Evolutionary conservation across 2,888 invertebrate species (phyloP), one percentile per base, ranked within the genome.

Genomic region (Luperina nickerlii): DNA sequence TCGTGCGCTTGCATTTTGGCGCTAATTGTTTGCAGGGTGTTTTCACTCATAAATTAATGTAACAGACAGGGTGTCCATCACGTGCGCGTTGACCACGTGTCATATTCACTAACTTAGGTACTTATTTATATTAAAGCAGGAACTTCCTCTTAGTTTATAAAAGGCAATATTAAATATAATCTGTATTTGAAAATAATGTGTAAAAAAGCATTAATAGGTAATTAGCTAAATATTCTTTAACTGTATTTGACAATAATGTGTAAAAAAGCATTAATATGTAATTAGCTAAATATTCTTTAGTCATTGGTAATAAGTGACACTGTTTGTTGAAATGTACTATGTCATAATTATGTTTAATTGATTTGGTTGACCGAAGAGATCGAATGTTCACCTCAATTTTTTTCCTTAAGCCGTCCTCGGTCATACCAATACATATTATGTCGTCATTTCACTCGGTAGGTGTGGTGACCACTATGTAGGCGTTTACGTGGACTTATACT

Each of bases 321-420:
- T 13, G 8, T n/a, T 80, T 38, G 15, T 8, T 79, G 18, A 66
- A 66, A 18, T 57, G 11, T 42, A 57, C 57, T n/a, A 38, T 3
- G 11, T 18, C 38, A 1, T 48, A 48, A 13, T 48, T 48, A 27
- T 24, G n/a, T 54, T 45, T 20, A 80, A 60, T 51, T 51, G 24
- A 32, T 73, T 42, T 57, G 13, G 27, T 62, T 73, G 32, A 74
- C 82, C 45, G 8, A 82, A 82, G 15, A 73, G 15, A 62, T 81
- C 18, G 27, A 32, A 54, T 70, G 42, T 38, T 60, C 18, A 8
- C 8, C 24, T 65, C n/a, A 3, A 18, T 42, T 20, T n/a, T 57
- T 78, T 76, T 51, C 62, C 32, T 20, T 74, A n/a, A 42, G 11
- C 42, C 9, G 24, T 81, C 20, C 27, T 60, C 9, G 27, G 62